Percentiles rank a stretch among this genome's conserved stretches.
These are phyloP conservation scores for Caenorhabditis wallacei DNA, from an alignment of 2,888 invertebrate species.

Conservation along the genomic window DNA sequence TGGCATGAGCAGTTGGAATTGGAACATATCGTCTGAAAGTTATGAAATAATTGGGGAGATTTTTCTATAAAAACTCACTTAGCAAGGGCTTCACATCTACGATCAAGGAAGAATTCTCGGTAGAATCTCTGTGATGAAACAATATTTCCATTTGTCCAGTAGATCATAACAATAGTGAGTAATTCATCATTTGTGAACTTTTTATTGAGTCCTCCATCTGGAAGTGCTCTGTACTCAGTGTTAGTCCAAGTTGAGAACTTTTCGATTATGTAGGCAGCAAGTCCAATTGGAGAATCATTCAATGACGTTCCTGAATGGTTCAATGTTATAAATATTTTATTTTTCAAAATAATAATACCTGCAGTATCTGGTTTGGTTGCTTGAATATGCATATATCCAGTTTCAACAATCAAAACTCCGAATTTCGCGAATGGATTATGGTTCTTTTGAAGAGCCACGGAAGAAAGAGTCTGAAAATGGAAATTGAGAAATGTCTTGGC, in stretches of 20 bases:
- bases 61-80: conserved; percentile 48
- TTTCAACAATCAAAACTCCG: conserved; percentile 83
- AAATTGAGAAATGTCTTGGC: too few species aligned
- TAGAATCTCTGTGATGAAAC: conserved; percentile 90
- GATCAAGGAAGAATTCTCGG: conserved; percentile 85
- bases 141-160: conserved; percentile 89
- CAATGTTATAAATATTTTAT: too few species aligned
- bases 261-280: conserved; percentile 93
- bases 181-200: conserved; percentile 88
- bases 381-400: conserved; percentile 88
- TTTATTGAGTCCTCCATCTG: conserved; percentile 87
- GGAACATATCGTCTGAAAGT: conserved; percentile 82
- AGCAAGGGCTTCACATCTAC: conserved; percentile 53
- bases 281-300: conserved; percentile 90
- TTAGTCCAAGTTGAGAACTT: conserved; percentile 91
- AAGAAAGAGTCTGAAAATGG: conserved; percentile 61
- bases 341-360: conserved; percentile 85
- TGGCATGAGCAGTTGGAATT: conserved; percentile 89
- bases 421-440: conserved; percentile 74
- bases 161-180: conserved; percentile 90
- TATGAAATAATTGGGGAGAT: neutral
- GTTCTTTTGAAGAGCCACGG: conserved; percentile 45
- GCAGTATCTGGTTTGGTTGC: conserved; percentile 93
- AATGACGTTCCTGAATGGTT: conserved; percentile 88
- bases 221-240: conserved; percentile 84